These are phyloP conservation scores for Globodera rostochiensis DNA, from an alignment of 1,140 invertebrate genomes.

Conservation along the genomic window DNA sequence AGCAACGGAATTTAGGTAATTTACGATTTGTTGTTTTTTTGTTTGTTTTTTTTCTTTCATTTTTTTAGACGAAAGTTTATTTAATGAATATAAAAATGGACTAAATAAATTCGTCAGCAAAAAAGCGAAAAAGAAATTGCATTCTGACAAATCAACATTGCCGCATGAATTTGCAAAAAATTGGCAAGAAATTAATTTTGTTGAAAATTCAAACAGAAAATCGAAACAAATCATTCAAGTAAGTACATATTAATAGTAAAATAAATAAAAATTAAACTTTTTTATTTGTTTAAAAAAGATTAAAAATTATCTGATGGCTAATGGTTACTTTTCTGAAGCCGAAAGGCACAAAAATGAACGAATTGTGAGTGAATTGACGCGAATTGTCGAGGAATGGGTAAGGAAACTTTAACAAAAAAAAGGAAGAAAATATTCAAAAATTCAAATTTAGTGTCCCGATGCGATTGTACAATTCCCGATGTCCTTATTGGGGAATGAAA, in stretches of 20 bases:
- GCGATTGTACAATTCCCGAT: background rate
- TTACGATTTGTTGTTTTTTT: background rate
- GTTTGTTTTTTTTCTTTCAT: background rate
- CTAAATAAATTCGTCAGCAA: background rate
- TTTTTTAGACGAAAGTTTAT: background rate
- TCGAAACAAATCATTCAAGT: background rate
- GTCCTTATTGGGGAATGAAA: background rate
- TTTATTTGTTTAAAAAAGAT: background rate
- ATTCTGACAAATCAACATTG: background rate
- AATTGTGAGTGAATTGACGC: background rate
- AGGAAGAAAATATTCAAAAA: background rate
- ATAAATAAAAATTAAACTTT: background rate
- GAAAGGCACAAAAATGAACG: background rate
- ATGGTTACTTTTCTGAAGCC: background rate
- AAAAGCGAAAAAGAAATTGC: background rate
- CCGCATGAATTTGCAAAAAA: background rate
- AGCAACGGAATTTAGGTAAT: background rate
- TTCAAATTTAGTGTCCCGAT: background rate
- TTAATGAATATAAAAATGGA: background rate
- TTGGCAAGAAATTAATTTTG: slow-evolving; percentile 4
- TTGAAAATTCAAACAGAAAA: background rate
- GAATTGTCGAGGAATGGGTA: background rate
- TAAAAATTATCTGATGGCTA: background rate
- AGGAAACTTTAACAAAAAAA: background rate
- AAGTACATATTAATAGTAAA: background rate